A percentile compares a stretch with the other conserved stretches of the same genome.
These are phyloP conservation scores for Lithophane semibrunnea DNA, from an alignment of 2,888 invertebrate species.

Conservation along the genomic window DNA sequence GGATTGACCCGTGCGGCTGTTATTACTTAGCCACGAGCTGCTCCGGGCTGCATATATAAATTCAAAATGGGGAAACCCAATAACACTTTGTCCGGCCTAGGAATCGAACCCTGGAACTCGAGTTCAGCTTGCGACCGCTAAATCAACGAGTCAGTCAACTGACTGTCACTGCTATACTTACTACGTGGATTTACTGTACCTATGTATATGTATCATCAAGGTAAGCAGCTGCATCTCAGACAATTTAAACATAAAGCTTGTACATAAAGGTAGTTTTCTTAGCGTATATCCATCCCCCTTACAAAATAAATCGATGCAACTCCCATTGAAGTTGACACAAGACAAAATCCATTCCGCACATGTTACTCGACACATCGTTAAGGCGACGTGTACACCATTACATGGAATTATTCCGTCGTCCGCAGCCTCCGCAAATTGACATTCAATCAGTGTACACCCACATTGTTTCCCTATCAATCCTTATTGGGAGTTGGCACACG, in stretches of 20 bases:
- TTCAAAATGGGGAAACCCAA: neutral
- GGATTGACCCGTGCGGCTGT: too few relatives aligned
- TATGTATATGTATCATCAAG: neutral
- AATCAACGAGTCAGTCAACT: neutral
- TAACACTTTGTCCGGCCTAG: neutral
- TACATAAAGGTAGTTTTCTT: neutral
- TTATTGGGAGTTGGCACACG: conserved; percentile 88
- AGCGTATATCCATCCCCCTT: conserved; percentile 18
- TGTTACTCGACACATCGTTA: conserved; percentile 83
- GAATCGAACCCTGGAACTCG: neutral
- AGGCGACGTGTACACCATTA: conserved; percentile 84
- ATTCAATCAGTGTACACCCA: conserved; percentile 88
- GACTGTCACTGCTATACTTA: neutral
- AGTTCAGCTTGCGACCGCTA: neutral
- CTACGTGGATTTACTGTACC: neutral
- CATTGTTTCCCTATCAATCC: conserved; percentile 90
- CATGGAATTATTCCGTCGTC: conserved; percentile 82
- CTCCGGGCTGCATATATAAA: neutral
- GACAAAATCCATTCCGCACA: conserved; percentile 69
- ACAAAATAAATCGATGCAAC: conserved; percentile 57
- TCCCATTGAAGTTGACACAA: conserved; percentile 54
- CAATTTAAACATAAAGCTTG: neutral
- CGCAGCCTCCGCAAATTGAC: conserved; percentile 84
- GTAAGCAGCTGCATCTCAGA: neutral
- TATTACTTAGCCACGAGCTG: too few relatives aligned